Base-by-base conservation (phyloP, 2,888 invertebrate genomes). In the Hypena proboscidalis region DNA sequence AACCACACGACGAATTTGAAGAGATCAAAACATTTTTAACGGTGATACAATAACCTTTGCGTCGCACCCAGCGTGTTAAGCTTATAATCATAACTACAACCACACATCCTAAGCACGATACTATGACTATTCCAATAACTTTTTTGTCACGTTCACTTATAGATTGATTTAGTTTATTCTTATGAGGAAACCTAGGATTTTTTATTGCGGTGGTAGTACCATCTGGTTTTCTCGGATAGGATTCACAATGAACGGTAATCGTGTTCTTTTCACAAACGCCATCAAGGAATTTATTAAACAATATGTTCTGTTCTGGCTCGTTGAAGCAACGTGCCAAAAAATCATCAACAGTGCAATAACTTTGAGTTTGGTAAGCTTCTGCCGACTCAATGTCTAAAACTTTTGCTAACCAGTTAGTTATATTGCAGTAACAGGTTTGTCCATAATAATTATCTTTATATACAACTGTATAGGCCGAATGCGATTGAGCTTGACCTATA, bases 371-470 rank as follows among this genome's bases (percentile, higher is more conserved):
- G 11, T 92, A 90, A 10, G 85, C 78, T 11, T 83, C 82, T 42
- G 83, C 85, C 9, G 84, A 81, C 6, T 70, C 60, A n/a, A 67
- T 58, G 6, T 81, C 88, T 4, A 92, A 78, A 9, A 92, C 80
- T 33, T 85, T 81, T 3, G 83, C 80, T 26, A 95, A 74, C 93
- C 94, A 94, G 8, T 75, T 68, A 29, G 91, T 90, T 39, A 94
- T 88, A 36, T 93, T 91, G 68, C 95, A 95, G 55, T 92, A 85
- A 66, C 95, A 95, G 13, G 90, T 80, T 62, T 92, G 82, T 30
- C 93, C 93, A 68, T 93, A 95, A 53, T 92, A 93, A 70, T 95
- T 95, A 39, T 91, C 91, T 34, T 90, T 85, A 38, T 94, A 93
- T 3, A 91, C 71, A 0, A 89, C 82, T 11, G 82, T 83, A 4